A percentile compares a stretch with the other conserved stretches of the same genome.
These are phyloP conservation scores for Helicoverpa armigera DNA, from an alignment of 1,140 invertebrate genomes.

Conservation along the genomic window DNA sequence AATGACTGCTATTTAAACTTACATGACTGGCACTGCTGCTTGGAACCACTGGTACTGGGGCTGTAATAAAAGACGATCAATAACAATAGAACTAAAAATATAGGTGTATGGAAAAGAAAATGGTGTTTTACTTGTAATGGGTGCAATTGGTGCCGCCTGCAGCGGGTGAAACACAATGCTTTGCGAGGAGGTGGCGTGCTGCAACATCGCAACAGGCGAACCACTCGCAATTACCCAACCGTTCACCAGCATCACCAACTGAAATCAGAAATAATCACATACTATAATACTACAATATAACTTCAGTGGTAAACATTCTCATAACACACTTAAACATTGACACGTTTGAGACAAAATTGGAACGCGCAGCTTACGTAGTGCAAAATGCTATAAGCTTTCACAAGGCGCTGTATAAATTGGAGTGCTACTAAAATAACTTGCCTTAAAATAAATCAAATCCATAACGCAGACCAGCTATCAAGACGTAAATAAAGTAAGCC, in stretches of 20 bases:
- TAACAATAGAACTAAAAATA: background rate
- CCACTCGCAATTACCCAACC: conserved; percentile 50
- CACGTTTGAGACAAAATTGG: no score
- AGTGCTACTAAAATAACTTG: conserved; percentile 37
- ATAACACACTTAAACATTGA: no score
- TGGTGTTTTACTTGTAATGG: conserved; percentile 42
- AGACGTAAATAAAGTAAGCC: conserved; percentile 50
- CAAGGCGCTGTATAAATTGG: background rate
- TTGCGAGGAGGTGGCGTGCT: conserved; percentile 65
- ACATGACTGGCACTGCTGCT: conserved; percentile 29
- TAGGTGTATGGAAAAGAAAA: background rate
- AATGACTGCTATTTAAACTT: background rate
- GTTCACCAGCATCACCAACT: conserved; percentile 54
- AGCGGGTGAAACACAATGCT: conserved; percentile 63
- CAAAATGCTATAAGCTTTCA: background rate
- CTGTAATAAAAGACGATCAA: conserved; percentile 6
- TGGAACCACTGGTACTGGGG: background rate
- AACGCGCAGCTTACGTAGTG: no score
- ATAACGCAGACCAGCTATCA: conserved; percentile 45
- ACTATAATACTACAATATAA: background rate
- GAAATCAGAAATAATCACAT: conserved; percentile 7
- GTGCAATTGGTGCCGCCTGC: conserved; percentile 19
- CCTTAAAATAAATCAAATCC: conserved; percentile 62
- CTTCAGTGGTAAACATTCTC: no score
- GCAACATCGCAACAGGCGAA: conserved; percentile 59